Base-by-base conservation (phyloP, 2,797 vertebrate genomes). In the Molossus molossus region DNA sequence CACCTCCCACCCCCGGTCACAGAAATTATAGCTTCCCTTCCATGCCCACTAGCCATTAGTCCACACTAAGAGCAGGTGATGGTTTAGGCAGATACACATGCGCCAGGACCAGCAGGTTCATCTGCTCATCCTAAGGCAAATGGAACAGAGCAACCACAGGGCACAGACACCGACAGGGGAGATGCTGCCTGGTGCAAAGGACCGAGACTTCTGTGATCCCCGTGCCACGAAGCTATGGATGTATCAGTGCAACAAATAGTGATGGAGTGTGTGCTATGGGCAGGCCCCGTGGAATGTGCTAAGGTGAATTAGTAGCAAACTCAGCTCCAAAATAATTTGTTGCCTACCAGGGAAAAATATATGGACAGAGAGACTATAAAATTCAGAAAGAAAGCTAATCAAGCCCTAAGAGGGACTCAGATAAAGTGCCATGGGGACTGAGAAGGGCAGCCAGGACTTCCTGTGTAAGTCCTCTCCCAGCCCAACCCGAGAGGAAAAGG, bases 261-360 rank as follows among this genome's bases (percentile, higher is more conserved):
- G 70, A 82, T 14, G 21, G 62, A 27, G 9, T 23, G 33, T 9
- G 33, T 76, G 6, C 9, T 1, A 0, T n/a, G 53, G 80, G 60
- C 37, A 70, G 48, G 10, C 9, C 76, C 33, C 73, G 0, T n/a
- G 76, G 21, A 48, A 90, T 6, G 50, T n/a, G 25, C 5, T 53
- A 79, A 95, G 29, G 40, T 64, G 57, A 88, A 76, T 76, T 23
- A 57, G 4, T 87, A 1, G 25, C 90, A 89, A 48, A 33, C 3
- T 82, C 75, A 79, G 14, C 53, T 69, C 23, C 33, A 29, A 84
- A 93, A 89, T 18, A 87, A 84, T 67, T 57, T 4, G 76, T 81
- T 96, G 20, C 23, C 60, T 50, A 75, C 72, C 4, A 85, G 13
- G 50, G 15, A 14, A 94, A 93, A 65, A 92, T 40, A 14, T 29